These are phyloP conservation scores for Drosophila diplacantha DNA, from an alignment of 2,888 invertebrate genomes.

Conservation along the genomic window DNA sequence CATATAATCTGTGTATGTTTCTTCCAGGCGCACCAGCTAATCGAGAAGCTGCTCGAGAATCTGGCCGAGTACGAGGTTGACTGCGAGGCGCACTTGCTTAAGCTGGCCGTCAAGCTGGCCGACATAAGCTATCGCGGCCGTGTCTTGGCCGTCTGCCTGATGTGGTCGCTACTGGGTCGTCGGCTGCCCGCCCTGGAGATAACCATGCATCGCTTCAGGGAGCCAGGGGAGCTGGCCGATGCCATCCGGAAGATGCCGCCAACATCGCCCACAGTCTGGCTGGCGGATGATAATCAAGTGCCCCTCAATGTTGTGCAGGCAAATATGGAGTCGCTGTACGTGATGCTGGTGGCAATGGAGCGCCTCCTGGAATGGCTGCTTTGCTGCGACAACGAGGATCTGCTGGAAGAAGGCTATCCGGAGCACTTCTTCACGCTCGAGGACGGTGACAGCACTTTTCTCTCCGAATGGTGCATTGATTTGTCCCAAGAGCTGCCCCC, in stretches of 20 bases:
- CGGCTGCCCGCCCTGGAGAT: slow-evolving; percentile 15
- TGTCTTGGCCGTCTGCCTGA: slow-evolving; percentile 24
- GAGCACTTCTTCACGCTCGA: slow-evolving; percentile 31
- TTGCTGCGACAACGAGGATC: neutral
- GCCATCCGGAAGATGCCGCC: neutral
- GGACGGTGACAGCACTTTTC: neutral
- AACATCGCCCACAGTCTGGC: neutral
- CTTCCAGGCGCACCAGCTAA: slow-evolving; percentile 22
- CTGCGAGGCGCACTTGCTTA: neutral
- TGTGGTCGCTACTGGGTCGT: slow-evolving; percentile 4
- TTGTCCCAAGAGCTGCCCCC: neutral
- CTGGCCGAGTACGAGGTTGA: neutral
- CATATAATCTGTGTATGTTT: neutral
- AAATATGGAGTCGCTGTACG: neutral
- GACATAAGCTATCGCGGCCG: neutral
- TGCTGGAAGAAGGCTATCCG: slow-evolving; percentile 25
- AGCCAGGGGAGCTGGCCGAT: slow-evolving; percentile 17
- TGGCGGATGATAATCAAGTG: fast-evolving
- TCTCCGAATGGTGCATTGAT: slow-evolving; percentile 17
- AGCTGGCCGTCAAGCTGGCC: slow-evolving; percentile 9
- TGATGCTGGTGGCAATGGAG: slow-evolving; percentile 7
- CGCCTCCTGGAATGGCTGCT: slow-evolving; percentile 11
- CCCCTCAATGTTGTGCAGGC: neutral
- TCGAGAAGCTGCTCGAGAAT: slow-evolving; percentile 19
- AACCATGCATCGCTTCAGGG: slow-evolving; percentile 38